A percentile compares a stretch with the other conserved stretches of the same genome.
Conservation (phyloP, 35 echinoderm and acorn worm genomes). For the Lytechinus variegatus region DNA sequence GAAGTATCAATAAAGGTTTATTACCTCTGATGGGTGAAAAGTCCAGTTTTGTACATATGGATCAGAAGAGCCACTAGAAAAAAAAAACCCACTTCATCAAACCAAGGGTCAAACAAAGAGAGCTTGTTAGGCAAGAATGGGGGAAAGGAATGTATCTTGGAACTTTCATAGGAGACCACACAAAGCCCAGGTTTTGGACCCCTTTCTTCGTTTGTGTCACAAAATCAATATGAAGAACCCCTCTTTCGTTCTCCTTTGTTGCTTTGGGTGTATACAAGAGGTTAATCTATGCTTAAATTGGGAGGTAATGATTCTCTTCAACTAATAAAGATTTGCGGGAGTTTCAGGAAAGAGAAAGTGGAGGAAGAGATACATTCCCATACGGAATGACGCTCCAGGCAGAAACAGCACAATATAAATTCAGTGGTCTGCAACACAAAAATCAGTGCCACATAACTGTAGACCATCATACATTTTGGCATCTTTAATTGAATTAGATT, state of each 20-base stretch:
- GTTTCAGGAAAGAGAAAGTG: background rate
- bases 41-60: background rate
- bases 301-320: background rate
- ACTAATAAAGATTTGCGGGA: background rate
- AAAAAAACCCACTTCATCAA: background rate
- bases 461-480: no score
- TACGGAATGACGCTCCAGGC: background rate
- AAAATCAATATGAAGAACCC: background rate
- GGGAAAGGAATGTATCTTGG: background rate
- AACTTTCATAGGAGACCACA: background rate
- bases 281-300: background rate
- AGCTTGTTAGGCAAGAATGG: background rate
- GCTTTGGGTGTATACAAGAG: background rate
- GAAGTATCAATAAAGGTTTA: background rate
- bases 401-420: no score
- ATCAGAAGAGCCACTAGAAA: background rate
- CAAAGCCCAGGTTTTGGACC: background rate
- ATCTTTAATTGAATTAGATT: no score
- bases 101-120: conserved; percentile 1
- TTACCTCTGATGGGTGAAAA: background rate
- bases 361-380: background rate
- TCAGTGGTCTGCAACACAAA: no score
- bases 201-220: background rate
- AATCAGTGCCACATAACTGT: no score
- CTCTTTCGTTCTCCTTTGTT: background rate